Base-by-base conservation (phyloP, 2,797 vertebrate genomes). In the Pteronotus mesoamericanus region DNA sequence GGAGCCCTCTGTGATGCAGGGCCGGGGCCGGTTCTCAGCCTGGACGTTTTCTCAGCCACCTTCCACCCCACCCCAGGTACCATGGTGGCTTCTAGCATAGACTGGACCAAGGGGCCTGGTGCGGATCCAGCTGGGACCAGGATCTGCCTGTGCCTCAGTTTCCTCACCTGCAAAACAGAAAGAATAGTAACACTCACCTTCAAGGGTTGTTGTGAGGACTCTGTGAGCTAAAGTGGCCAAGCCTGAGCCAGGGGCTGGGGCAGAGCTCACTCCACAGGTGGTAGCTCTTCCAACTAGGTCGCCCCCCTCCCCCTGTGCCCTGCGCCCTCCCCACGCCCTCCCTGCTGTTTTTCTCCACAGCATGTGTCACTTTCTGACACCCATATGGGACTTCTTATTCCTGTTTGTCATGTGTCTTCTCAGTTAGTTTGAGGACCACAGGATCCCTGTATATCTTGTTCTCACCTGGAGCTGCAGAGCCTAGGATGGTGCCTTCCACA, bases 241-340 rank as follows among this genome's bases (percentile, higher is more conserved):
- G 26, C 46, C 42, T 26, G n/a, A 79, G 80, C 80, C 7, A 2
- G 22, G 57, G n/a, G 37, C 71, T n/a, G 22, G 44, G 37, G 42
- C 64, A 22, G 42, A 24, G 57, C 59, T 39, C 51, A 8, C 6
- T 22, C 15, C 26, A 6, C 16, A 9, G 42, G 18, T 9, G 37
- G 6, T 3, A 0, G 55, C n/a, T 55, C 3, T 77, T 44, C 42
- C 69, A 48, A 42, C 8, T 6, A n/a, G 80, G 34, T 9, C 39
- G 11, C 1, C 15, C 48, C 29, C 19, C 9, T 3, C 53, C 14
- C 5, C 9, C 12, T 9, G 7, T 44, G 26, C 55, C 21, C 5
- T 3, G 22, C 15, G n/a, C 10, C 34, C 34, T 18, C 3, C 53
- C 3, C 1, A 1, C 1, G 6, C 42, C 14, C 6, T 6, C n/a